phyloP scores from a whole-genome alignment of 2,888 invertebrate species.

The Pharmacophagus antenor region DNA sequence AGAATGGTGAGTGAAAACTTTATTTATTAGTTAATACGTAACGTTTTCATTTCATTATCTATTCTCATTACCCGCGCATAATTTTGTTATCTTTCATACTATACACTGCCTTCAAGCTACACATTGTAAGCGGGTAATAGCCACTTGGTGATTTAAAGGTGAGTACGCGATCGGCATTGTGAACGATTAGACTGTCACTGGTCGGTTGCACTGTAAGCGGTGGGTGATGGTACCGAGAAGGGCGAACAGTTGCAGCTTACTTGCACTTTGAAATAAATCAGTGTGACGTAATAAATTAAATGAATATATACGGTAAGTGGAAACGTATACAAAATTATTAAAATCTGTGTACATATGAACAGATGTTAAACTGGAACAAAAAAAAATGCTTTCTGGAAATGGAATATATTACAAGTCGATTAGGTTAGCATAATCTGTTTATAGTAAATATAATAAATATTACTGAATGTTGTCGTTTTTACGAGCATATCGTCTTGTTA shows the following conservation, averaged over 20 bases:
- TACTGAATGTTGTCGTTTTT: too few relatives aligned
- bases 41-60: not conserved
- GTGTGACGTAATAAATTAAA: too few relatives aligned
- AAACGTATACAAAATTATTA: not conserved
- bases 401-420: too few relatives aligned
- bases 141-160: conserved; percentile 25
- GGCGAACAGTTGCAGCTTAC: not conserved
- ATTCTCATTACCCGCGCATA: not conserved
- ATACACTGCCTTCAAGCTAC: conserved; percentile 1
- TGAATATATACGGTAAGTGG: too few relatives aligned
- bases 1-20: too few relatives aligned
- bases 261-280: too few relatives aligned
- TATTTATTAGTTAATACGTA: not conserved
- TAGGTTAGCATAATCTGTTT: too few relatives aligned
- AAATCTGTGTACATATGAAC: not conserved
- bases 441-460: too few relatives aligned
- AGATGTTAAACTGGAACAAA: not conserved
- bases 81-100: not conserved
- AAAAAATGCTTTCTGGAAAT: not conserved
- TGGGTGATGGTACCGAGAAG: not conserved
- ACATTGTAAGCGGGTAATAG: conserved; percentile 16
- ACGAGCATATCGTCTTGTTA: too few relatives aligned
- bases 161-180: conserved; percentile 21
- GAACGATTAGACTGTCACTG: conserved; percentile 27
- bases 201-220: conserved; percentile 15